Conservation (phyloP, 2,113 vertebrate genomes). For the Chloroceryle aenea region DNA sequence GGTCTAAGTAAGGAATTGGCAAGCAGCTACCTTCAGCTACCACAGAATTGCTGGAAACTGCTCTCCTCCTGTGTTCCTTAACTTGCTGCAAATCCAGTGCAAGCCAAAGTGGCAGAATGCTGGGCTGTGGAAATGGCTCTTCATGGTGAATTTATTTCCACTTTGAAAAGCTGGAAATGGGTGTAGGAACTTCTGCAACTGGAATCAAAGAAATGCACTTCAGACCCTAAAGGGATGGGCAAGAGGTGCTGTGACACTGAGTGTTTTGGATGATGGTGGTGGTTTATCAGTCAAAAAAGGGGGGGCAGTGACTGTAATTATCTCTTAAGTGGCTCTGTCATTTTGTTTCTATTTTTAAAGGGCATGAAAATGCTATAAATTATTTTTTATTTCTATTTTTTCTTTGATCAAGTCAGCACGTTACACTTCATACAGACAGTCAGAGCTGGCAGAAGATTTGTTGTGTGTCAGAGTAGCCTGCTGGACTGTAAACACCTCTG, state of each 20-base stretch:
- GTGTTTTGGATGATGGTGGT: not conserved
- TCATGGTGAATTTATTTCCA: not conserved
- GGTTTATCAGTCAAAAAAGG: not conserved
- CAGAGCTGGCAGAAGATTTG: not conserved
- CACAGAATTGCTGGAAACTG: not conserved
- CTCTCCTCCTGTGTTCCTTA: not conserved
- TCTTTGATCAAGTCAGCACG: not conserved
- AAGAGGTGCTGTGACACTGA: not conserved
- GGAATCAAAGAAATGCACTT: not conserved
- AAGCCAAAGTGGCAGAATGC: not conserved
- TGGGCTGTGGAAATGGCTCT: not conserved
- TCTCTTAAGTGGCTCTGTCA: not conserved
- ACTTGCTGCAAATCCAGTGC: not conserved
- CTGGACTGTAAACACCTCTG: accelerated
- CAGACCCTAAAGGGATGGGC: not conserved
- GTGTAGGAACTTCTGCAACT: not conserved
- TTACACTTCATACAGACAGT: not conserved
- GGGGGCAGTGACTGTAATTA: not conserved
- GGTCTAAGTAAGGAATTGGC: not conserved
- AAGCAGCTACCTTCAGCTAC: not conserved
- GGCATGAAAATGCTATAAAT: not conserved
- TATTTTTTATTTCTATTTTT: not conserved
- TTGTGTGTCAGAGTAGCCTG: not conserved
- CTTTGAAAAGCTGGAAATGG: not conserved
- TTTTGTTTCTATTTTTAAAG: not conserved